Conservation (phyloP, 2,888 invertebrate species). For the Strigamia maritima region DNA sequence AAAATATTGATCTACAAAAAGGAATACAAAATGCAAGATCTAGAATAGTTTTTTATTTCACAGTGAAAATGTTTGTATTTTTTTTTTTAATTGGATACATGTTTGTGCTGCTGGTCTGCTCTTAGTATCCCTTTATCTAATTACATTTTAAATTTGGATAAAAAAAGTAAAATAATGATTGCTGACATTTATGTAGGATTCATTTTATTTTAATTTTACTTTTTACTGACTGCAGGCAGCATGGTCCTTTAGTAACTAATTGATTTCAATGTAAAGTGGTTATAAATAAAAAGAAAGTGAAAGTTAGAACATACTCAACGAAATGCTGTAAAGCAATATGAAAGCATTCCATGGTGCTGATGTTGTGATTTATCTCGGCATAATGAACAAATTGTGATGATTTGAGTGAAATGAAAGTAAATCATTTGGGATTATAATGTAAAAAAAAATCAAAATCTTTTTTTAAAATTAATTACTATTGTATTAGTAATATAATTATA, state of each 20-base stretch:
- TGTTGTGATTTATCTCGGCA: constrained; percentile 21
- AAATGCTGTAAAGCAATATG: constrained; percentile 8
- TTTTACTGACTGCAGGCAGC: neutral
- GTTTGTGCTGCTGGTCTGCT: neutral
- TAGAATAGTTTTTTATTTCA: neutral
- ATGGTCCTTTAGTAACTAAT: neutral
- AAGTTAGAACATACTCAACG: constrained; percentile 15
- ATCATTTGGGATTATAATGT: neutral
- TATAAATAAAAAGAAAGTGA: neutral
- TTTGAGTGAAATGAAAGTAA: neutral
- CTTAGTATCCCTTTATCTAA: neutral
- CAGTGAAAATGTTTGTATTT: neutral
- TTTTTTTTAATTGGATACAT: neutral
- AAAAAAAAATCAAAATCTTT: constrained; percentile 7
- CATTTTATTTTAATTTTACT: neutral
- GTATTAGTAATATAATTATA: neutral
- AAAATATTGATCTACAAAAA: neutral
- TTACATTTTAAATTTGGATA: neutral
- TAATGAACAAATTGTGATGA: constrained; percentile 26
- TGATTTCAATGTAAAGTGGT: neutral
- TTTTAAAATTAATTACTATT: neutral
- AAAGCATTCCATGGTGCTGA: constrained; percentile 9
- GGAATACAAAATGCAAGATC: neutral
- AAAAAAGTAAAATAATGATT: neutral
- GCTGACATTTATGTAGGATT: neutral